These are phyloP conservation scores for Dicerorhinus sumatrensis DNA, from an alignment of 2,113 vertebrate species.

Conservation along the genomic window DNA sequence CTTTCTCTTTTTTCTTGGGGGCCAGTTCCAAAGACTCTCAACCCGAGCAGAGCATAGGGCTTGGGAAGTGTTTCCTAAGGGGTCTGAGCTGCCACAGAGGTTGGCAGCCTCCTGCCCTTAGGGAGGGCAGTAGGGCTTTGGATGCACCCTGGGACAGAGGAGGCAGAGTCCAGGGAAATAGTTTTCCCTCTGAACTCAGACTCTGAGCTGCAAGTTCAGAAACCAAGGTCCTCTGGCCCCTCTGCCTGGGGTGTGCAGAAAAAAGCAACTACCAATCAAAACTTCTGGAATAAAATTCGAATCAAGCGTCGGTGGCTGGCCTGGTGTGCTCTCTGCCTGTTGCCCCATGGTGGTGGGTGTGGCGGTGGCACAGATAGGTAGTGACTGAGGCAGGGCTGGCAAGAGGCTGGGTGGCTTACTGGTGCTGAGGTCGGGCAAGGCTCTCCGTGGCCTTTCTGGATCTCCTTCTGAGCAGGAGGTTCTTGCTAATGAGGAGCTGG, in stretches of 20 bases:
- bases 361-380: too few species aligned
- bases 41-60: neutral
- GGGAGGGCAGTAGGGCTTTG: neutral
- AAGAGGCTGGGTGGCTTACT: neutral
- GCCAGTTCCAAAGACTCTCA: neutral
- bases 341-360: neutral
- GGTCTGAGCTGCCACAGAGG: neutral
- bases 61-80: neutral
- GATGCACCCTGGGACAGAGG: neutral
- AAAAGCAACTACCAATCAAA: neutral
- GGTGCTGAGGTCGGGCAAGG: neutral
- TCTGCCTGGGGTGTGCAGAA: neutral
- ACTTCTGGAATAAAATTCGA: constrained; percentile 14
- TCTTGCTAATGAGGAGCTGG: neutral
- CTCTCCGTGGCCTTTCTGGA: neutral
- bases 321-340: neutral
- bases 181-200: neutral
- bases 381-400: neutral
- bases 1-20: constrained; percentile 53
- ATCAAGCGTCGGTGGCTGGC: neutral
- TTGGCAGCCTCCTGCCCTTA: neutral
- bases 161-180: neutral
- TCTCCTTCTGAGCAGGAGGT: neutral
- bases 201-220: neutral
- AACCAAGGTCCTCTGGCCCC: neutral